phyloP scores from a whole-genome alignment of 2,888 invertebrate genomes.

The Apotomis turbidana region DNA sequence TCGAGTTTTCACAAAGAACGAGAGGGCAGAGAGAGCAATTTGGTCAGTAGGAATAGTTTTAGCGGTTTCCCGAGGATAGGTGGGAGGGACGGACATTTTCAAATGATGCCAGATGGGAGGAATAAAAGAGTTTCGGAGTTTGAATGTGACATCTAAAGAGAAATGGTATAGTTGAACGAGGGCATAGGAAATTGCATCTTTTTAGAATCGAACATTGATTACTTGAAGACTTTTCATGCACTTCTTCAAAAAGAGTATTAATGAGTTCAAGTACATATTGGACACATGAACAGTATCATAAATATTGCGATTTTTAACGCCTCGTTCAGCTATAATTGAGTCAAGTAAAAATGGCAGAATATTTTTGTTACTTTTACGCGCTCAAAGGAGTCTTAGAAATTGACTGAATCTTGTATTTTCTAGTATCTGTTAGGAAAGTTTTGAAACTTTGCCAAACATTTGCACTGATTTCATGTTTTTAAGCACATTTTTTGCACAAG shows the following conservation, averaged over 20 bases:
- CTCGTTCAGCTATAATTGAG: constrained; percentile 9
- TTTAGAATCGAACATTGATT: too few species aligned
- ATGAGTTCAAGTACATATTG: not conserved
- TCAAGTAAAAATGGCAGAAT: constrained; percentile 9
- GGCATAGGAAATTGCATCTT: not conserved
- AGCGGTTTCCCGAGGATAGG: constrained; percentile 77
- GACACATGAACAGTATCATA: not conserved
- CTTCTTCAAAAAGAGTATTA: too few species aligned
- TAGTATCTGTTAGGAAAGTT: constrained; percentile 28
- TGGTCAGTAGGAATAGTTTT: constrained; percentile 80
- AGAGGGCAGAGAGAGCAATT: constrained; percentile 74
- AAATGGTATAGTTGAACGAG: constrained; percentile 7
- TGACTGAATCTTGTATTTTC: constrained; percentile 33
- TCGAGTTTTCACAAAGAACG: constrained; percentile 77
- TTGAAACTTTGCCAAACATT: constrained; percentile 50
- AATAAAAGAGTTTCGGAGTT: constrained; percentile 85
- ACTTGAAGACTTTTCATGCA: too few species aligned
- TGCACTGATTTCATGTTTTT: constrained; percentile 52
- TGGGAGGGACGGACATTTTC: constrained; percentile 72
- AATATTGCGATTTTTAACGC: not conserved
- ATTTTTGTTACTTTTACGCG: constrained; percentile 10
- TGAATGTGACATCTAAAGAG: constrained; percentile 83
- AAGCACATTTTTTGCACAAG: constrained; percentile 48
- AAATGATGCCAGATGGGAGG: constrained; percentile 76
- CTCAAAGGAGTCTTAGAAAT: constrained; percentile 21